Evolutionary conservation across 2,797 vertebrate species (phyloP), one percentile per base, ranked within the genome.

Genomic region (Eutrigla gurnardus): DNA sequence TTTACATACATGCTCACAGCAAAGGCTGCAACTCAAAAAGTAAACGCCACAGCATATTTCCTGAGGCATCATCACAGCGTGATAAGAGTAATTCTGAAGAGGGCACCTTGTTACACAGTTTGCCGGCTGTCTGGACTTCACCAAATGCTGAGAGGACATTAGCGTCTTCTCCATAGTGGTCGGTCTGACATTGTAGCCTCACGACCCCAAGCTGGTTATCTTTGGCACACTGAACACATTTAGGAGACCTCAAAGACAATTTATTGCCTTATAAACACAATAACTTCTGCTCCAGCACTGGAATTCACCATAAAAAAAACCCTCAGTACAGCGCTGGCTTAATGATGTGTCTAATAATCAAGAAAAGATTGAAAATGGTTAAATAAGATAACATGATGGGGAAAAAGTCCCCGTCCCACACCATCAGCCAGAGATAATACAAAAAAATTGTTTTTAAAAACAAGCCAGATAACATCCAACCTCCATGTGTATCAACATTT

Each of bases 401-500:
- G 25, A 25, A 3, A n/a, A 9, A 36, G 42, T 39, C 25, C 36
- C 7, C 25, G 11, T 17, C 42, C 35, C 37, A 15, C 54, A 47
- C 65, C 47, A 68, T 76, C 32, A 58, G 61, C 18, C 55, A 65
- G 18, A 33, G 40, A 78, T 3, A 5, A 65, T 60, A 25, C 4
- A 25, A 10, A 57, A 67, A 73, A 52, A 33, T 10, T 25, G 25
- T 25, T 25, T 25, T 25, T 25, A 25, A 54, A 69, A 74, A 42
- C 43, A 57, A 55, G 18, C 0, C 52, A 64, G 77, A 77, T 69
- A 80, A 54, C 57, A 70, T 74, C 35, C 50, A 65, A 45, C 57
- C 32, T 62, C 14, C 32, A 52, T 15, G 33, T 63, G n/a, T 36
- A 58, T 47, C 52, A 59, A 9, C 25, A 36, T 73, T 64, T 82